Conservation (phyloP, 2,797 vertebrate species). For the Poeciliopsis paucimaculata region DNA sequence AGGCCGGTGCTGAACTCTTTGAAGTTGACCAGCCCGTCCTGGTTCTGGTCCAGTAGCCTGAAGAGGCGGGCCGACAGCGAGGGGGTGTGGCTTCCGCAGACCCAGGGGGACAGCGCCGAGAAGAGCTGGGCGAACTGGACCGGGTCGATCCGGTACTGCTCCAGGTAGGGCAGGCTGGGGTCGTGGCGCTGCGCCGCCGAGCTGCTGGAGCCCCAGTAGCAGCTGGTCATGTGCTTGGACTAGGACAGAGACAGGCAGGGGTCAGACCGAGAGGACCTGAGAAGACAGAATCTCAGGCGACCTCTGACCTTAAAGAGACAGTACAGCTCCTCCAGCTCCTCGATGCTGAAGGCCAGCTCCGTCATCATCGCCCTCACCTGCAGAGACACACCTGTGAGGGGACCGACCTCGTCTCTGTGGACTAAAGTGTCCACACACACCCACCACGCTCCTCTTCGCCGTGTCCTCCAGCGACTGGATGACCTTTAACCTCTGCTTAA, state of each 20-base stretch:
- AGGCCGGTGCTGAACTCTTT: constrained; percentile 96
- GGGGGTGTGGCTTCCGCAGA: constrained; percentile 85
- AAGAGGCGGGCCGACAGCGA: constrained; percentile 89
- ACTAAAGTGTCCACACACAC: constrained; percentile 38
- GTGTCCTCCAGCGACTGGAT: constrained; percentile 97
- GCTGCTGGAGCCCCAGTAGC: constrained; percentile 91
- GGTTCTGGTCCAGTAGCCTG: constrained; percentile 91
- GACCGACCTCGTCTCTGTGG: neutral
- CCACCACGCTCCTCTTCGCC: constrained; percentile 95
- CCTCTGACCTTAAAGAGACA: constrained; percentile 93
- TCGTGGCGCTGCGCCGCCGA: constrained; percentile 85
- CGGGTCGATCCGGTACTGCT: constrained; percentile 93
- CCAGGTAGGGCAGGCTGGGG: constrained; percentile 94
- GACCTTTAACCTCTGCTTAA: constrained; percentile 97
- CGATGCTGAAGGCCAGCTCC: constrained; percentile 92
- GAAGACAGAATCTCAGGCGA: neutral
- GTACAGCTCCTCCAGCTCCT: constrained; percentile 95
- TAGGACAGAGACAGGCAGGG: constrained; percentile 54
- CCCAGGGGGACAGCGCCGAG: constrained; percentile 86
- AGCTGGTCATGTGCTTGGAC: constrained; percentile 94
- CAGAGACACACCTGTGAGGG: constrained; percentile 21
- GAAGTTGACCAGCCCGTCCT: constrained; percentile 95
- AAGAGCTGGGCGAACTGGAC: constrained; percentile 91
- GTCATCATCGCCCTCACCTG: constrained; percentile 95
- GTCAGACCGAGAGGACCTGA: neutral